Evolutionary conservation across 2,888 invertebrate genomes (phyloP).

Genomic region (Polylopha cassiicola): DNA sequence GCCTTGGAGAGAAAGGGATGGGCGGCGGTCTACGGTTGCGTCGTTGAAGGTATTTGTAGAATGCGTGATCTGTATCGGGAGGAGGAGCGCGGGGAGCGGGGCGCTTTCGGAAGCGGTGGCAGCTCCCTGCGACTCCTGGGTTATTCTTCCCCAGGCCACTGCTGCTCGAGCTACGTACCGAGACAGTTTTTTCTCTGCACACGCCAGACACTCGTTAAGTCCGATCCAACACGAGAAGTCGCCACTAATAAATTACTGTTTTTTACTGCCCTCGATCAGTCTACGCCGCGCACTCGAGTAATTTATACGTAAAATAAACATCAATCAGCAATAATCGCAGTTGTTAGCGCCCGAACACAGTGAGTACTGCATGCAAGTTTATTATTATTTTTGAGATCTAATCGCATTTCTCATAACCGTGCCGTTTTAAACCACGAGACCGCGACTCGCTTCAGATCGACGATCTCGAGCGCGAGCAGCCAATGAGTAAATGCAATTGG

Average conservation of each 20-base stretch:
- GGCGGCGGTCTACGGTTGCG: slow-evolving; percentile 62
- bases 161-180: slow-evolving; percentile 74
- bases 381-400: slow-evolving; percentile 48
- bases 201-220: slow-evolving; percentile 79
- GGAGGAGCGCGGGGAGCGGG: slow-evolving; percentile 65
- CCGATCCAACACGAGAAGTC: slow-evolving; percentile 81
- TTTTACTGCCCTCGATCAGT: slow-evolving; percentile 76
- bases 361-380: slow-evolving; percentile 64
- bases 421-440: slow-evolving; percentile 20
- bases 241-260: slow-evolving; percentile 79
- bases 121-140: slow-evolving; percentile 78
- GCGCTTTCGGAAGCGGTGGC: slow-evolving; percentile 75
- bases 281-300: slow-evolving; percentile 72
- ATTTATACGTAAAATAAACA: slow-evolving; percentile 75
- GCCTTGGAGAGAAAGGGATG: slow-evolving; percentile 68
- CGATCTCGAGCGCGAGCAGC: slow-evolving; percentile 10
- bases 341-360: slow-evolving; percentile 68
- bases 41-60: slow-evolving; percentile 74
- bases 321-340: slow-evolving; percentile 69
- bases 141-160: slow-evolving; percentile 79
- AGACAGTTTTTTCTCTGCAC: slow-evolving; percentile 80
- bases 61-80: slow-evolving; percentile 77
- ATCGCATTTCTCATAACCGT: slow-evolving; percentile 52
- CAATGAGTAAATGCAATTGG: slow-evolving; percentile 28
- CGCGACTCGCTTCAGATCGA: slow-evolving; percentile 7